Percentiles rank a stretch among this genome's conserved stretches.
Conservation (phyloP, 2,113 vertebrate species). For the Chiloscyllium plagiosum region DNA sequence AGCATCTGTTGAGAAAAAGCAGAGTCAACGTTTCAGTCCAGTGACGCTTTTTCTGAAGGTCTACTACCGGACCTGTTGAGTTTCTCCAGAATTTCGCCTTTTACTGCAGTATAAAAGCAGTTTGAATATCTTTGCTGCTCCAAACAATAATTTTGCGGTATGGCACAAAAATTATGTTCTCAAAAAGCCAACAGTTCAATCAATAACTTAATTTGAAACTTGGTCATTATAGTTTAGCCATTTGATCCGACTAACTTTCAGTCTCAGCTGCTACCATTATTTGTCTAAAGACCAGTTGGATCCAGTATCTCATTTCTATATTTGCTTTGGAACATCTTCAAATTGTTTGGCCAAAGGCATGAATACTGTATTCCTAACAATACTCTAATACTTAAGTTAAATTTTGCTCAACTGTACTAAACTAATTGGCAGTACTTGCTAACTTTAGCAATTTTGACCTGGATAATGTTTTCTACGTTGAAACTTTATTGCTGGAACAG, state of each 20-base stretch:
- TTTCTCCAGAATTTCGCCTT: too few species aligned
- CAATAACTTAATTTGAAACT: background rate
- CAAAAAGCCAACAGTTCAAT: background rate
- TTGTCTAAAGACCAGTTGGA: background rate
- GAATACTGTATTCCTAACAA: background rate
- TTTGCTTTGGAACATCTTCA: background rate
- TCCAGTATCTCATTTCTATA: background rate
- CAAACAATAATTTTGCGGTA: background rate
- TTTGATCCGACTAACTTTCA: background rate
- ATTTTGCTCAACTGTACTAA: background rate
- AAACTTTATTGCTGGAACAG: too few species aligned
- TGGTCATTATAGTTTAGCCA: background rate
- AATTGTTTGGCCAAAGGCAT: background rate
- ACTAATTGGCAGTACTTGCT: background rate
- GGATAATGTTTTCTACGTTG: background rate
- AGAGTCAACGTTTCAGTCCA: too few species aligned
- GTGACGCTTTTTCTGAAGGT: too few species aligned
- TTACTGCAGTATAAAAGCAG: background rate
- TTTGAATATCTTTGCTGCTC: background rate
- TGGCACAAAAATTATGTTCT: background rate
- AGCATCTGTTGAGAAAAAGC: too few species aligned
- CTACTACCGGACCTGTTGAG: too few species aligned
- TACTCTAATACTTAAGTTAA: background rate
- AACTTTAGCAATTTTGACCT: background rate
- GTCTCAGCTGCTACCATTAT: background rate